Percentiles rank a stretch among this genome's conserved stretches.
Evolutionary conservation across 2,797 vertebrate species (phyloP).

Genomic region (Eulemur albifrons): DNA sequence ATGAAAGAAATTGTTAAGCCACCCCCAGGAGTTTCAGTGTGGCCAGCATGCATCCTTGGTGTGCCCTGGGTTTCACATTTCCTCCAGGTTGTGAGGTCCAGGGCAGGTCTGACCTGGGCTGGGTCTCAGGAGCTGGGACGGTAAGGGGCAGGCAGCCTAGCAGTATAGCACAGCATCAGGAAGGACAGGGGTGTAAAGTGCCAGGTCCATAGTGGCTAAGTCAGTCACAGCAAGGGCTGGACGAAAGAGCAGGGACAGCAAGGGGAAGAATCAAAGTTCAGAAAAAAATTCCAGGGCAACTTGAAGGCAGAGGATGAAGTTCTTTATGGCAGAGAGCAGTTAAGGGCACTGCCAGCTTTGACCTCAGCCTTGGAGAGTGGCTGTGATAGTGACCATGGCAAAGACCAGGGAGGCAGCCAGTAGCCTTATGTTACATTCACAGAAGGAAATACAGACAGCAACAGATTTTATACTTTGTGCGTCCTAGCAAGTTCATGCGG

Average conservation of each 20-base stretch:
- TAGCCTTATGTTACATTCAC: not conserved
- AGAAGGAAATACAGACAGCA: not conserved
- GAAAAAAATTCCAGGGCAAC: not conserved
- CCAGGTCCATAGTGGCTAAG: not conserved
- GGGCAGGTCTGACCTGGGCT: not conserved
- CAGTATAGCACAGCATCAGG: accelerated
- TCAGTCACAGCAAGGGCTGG: not conserved
- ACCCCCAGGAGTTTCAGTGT: not conserved
- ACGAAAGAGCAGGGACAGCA: not conserved
- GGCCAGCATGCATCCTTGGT: not conserved
- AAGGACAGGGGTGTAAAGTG: not conserved
- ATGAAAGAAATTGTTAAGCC: not conserved
- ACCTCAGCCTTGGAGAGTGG: not conserved
- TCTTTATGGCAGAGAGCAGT: not conserved
- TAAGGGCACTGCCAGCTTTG: not conserved
- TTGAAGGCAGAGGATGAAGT: not conserved
- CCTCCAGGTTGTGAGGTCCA: not conserved
- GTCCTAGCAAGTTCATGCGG: not conserved
- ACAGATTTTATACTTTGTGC: not conserved
- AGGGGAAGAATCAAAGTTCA: not conserved
- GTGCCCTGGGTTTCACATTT: not conserved
- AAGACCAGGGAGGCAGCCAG: not conserved
- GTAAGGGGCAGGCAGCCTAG: not conserved
- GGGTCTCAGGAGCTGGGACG: not conserved
- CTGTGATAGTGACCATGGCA: not conserved